Percentiles rank a stretch among this genome's conserved stretches.
Evolutionary conservation across 2,888 invertebrate species (phyloP).

Genomic region (Abscondita cerata): DNA sequence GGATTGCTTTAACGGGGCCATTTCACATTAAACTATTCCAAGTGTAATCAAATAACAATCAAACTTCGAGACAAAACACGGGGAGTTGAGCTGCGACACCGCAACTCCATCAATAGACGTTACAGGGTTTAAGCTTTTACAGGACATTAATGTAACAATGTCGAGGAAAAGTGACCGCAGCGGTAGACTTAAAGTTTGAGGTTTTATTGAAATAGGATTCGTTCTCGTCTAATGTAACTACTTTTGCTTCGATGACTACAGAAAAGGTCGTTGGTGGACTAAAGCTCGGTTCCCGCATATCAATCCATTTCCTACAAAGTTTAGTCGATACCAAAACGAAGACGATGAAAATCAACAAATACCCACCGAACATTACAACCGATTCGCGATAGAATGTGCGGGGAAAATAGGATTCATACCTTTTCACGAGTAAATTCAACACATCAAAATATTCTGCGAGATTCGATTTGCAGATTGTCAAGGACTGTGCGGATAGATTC

Average conservation of each 20-base stretch:
- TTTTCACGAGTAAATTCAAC: conserved; percentile 33
- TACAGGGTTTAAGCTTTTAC: conserved; percentile 41
- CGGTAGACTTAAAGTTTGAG: conserved; percentile 20
- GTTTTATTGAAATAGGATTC: conserved; percentile 18
- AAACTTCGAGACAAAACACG: conserved; percentile 40
- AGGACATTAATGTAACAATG: conserved; percentile 36
- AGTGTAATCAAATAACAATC: conserved; percentile 49
- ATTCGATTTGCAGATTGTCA: conserved; percentile 44
- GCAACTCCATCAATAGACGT: conserved; percentile 36
- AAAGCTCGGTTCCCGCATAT: conserved; percentile 7
- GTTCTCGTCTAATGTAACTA: conserved; percentile 24
- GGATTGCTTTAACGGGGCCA: conserved; percentile 15
- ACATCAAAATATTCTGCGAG: conserved; percentile 37
- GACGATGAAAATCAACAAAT: conserved; percentile 27
- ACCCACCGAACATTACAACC: conserved; percentile 26
- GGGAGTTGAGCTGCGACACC: conserved; percentile 33
- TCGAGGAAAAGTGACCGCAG: conserved; percentile 35
- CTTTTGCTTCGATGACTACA: conserved; percentile 12
- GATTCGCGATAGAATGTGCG: conserved; percentile 23
- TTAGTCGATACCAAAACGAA: conserved; percentile 26
- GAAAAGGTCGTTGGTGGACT: conserved; percentile 11
- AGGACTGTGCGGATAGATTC: conserved; percentile 42
- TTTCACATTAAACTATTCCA: conserved; percentile 41
- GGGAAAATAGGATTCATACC: conserved; percentile 36
- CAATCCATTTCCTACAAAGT: conserved; percentile 5